Conservation (phyloP, 2,113 vertebrate genomes). For the Sialia sialis region DNA sequence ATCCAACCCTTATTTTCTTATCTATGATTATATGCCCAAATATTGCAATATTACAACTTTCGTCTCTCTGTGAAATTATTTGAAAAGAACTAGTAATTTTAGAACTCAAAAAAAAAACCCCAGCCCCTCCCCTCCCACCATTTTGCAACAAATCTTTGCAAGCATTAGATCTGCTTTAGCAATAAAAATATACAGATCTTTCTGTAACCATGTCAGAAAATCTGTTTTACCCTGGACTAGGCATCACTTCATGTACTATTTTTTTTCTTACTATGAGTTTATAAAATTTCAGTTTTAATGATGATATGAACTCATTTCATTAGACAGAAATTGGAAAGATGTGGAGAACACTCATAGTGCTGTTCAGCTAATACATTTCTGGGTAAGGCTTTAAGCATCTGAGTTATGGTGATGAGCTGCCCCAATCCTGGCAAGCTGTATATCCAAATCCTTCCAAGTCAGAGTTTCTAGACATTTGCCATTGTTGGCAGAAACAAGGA, state of each 20-base stretch:
- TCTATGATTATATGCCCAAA: neutral
- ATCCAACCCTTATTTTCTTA: neutral
- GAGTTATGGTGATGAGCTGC: neutral
- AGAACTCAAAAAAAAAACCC: neutral
- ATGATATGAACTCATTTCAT: neutral
- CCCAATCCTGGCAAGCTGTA: rapidly evolving
- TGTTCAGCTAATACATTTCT: neutral
- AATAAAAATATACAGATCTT: neutral
- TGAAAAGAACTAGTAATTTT: neutral
- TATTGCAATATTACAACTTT: neutral
- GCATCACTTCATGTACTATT: neutral
- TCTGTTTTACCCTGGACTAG: neutral
- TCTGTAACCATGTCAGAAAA: neutral
- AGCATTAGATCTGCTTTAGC: neutral
- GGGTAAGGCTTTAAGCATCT: neutral
- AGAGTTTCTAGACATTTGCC: neutral
- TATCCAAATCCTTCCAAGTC: neutral
- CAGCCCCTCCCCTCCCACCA: neutral
- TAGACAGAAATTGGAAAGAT: neutral
- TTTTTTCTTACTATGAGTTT: neutral
- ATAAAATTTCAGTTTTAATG: neutral
- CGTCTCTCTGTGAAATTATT: neutral
- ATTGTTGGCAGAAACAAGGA: neutral
- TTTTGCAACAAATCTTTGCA: neutral
- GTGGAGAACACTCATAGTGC: neutral